Evolutionary conservation across 1,140 invertebrate genomes (phyloP), one percentile per base, ranked within the genome.

Genomic region (Propsilocerus akamusi): DNA sequence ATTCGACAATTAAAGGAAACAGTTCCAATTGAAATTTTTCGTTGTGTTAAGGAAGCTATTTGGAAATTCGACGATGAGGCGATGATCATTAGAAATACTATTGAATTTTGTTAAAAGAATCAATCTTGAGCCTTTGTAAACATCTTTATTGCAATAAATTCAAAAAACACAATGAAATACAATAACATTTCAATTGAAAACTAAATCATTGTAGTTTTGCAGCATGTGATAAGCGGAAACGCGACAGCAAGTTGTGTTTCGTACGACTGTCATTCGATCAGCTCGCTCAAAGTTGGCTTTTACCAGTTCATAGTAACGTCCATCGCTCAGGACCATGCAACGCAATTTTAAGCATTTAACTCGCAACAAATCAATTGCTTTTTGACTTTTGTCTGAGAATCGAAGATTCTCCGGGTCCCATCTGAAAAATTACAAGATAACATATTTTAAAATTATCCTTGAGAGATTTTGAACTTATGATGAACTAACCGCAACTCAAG

Each of bases 241-340:
- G 53, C 82, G 70, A 65, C 90, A 97, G 65, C 88, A 95, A 26
- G 89, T 97, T 7, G 87, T 87, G 8, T 94, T 97, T 24, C 96
- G 72, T 0, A 99, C 95, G 11, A 99, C 93, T 1, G 95, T 97
- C 46, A 78, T 78, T 54, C 96, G 75, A 66, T 99, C 95, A 3
- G 97, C 96, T 58, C 97, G 75, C 66, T 99, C 96, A 63, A 99
- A 99, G 67, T 99, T 99, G 0, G 95, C 95, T 66, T 97, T 97
- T 11, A 98, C 94, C 54, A 97, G 87, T 71, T 99, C 97, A 62
- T 97, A 99, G 67, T 99, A 99, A 50, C 96, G 86, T 3, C 97
- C 97, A 66, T 99, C 97, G 64, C 92, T 87, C 23, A 93, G 69
- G 5, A 83, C 80, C 32, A 92, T 72, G 61, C 86, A 91, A 41